Conservation (phyloP, 2,113 vertebrate species). For the Atlantisia rogersi region DNA sequence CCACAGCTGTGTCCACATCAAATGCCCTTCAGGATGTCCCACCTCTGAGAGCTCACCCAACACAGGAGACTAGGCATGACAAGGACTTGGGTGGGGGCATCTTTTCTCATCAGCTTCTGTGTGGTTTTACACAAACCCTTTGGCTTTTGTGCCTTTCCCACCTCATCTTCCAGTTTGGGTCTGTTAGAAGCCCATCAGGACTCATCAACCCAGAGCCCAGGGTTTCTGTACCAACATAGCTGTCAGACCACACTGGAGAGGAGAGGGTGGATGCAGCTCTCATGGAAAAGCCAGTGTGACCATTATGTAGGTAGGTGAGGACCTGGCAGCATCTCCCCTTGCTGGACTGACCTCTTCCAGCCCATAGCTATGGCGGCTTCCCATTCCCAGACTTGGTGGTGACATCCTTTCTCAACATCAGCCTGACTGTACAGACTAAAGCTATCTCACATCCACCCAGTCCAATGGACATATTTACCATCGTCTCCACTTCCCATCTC, state of each 20-base stretch:
- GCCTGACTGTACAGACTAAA: too few species aligned
- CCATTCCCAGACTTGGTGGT: fast-evolving
- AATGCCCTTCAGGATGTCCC: not conserved
- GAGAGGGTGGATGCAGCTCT: not conserved
- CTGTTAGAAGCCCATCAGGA: not conserved
- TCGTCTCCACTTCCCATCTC: not conserved
- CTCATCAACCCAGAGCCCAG: not conserved
- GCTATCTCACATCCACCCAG: not conserved
- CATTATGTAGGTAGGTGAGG: not conserved
- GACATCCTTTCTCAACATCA: not conserved
- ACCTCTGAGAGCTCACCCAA: not conserved
- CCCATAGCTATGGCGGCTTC: not conserved
- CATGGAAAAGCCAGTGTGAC: fast-evolving
- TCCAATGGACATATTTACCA: not conserved
- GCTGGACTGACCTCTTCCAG: not conserved
- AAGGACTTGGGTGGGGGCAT: too few species aligned
- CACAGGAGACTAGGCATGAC: not conserved
- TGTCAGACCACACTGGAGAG: not conserved
- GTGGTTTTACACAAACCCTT: not conserved
- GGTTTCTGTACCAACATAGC: not conserved
- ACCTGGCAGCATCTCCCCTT: not conserved
- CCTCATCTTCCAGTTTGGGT: not conserved
- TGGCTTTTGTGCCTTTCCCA: not conserved
- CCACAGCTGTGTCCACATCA: not conserved
- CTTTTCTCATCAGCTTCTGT: not conserved